These are phyloP conservation scores for Valencia hispanica DNA, from an alignment of 2,797 vertebrate species.

Conservation along the genomic window DNA sequence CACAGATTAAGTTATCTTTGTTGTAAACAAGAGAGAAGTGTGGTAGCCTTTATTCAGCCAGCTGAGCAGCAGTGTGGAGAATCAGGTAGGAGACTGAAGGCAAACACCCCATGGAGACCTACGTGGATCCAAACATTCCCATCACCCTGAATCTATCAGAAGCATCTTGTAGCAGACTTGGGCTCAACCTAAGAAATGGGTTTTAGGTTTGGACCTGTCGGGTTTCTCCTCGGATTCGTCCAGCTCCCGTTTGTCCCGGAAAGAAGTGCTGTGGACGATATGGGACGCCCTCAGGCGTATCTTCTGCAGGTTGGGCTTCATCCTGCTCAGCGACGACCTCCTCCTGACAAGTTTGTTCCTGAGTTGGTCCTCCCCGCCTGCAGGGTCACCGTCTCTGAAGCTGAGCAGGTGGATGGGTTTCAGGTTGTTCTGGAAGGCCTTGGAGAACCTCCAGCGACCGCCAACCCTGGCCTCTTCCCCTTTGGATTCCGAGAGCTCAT, in stretches of 20 bases:
- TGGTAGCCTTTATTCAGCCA: neutral
- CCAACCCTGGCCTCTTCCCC: conserved; percentile 29
- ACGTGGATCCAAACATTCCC: neutral
- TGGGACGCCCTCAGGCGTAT: conserved; percentile 84
- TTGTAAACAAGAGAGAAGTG: neutral
- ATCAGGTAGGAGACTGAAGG: neutral
- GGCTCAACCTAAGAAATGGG: conserved; percentile 85
- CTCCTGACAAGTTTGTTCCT: conserved; percentile 78
- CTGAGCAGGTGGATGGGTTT: conserved; percentile 78
- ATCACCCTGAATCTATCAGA: neutral
- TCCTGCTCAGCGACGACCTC: conserved; percentile 78
- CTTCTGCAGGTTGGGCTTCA: conserved; percentile 85
- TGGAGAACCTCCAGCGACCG: conserved; percentile 86
- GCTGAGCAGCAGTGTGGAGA: neutral
- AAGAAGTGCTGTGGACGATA: conserved; percentile 85
- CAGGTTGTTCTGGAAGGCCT: conserved; percentile 85
- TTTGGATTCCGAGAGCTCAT: conserved; percentile 20
- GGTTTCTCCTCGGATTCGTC: conserved; percentile 59
- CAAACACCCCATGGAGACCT: neutral
- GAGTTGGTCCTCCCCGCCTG: conserved; percentile 19
- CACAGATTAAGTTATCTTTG: neutral
- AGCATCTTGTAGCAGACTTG: neutral
- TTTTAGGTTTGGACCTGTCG: conserved; percentile 83
- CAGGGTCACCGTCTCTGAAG: conserved; percentile 52
- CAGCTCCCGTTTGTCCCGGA: conserved; percentile 70